Evolutionary conservation across 2,797 vertebrate species (phyloP), one percentile per base, ranked within the genome.

Genomic region (Poeciliopsis paucimaculata): DNA sequence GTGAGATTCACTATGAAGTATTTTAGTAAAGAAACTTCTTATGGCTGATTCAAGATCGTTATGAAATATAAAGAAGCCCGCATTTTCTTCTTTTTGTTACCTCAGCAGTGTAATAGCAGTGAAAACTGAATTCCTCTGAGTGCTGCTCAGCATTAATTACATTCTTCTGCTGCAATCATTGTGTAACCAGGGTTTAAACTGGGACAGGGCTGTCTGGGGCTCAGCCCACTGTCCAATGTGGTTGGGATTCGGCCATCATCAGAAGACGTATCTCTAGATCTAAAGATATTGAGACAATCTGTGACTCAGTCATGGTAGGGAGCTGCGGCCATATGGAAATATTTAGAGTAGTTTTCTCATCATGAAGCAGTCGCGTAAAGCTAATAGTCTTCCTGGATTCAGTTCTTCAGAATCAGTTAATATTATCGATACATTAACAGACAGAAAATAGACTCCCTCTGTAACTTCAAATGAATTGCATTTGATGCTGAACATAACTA

Each of bases 141-240:
- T 36, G 45, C 49, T 3, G 39, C 10, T 53, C 57, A 60, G 45
- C 7, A 57, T 49, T 73, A 66, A 77, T 55, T 26, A 23, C 36
- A 39, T 76, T 66, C 73, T 71, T 80, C 73, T 60, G 49, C 41
- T 71, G 62, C 15, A 75, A 49, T 47, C 73, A 60, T 75, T 71
- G 47, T 80, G 78, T 53, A 66, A 80, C 31, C 55, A 49, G 77
- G 71, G 45, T 64, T 49, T 45, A 45, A 57, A 72, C 43, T 72
- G 49, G 68, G 18, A 72, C 66, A 26, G 18, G 16, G 49, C 66
- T 53, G 51, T 72, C 68, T 46, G 68, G 68, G 49, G 36, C 39
- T 57, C 76, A 26, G 39, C n/a, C 39, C 49, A 34, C 39, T 72
- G 49, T 71, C 53, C 45, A n/a, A 28, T 64, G 26, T 41, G 28